Percentiles rank a stretch among this genome's conserved stretches.
phyloP scores from a whole-genome alignment of 1,140 invertebrate species.

The Lasioglossum albipes region DNA sequence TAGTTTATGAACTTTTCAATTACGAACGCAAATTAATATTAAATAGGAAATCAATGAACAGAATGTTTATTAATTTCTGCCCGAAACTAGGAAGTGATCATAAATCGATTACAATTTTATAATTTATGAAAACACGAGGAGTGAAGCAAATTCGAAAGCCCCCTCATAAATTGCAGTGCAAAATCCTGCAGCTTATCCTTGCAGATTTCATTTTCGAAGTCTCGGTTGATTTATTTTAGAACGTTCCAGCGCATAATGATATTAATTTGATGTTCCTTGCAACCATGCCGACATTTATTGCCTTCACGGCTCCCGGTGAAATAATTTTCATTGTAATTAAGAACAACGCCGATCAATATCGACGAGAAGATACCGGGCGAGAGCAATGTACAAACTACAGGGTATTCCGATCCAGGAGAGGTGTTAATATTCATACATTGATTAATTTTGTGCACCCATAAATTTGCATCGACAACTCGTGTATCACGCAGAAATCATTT shows the following conservation, averaged over 20 bases:
- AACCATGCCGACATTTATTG: not conserved
- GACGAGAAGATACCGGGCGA: slow-evolving; percentile 9
- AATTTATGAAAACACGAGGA: too few species aligned
- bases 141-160: not conserved
- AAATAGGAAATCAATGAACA: too few species aligned
- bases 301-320: not conserved
- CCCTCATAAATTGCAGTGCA: not conserved
- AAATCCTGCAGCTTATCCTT: not conserved
- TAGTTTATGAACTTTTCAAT: too few species aligned
- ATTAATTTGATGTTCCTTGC: slow-evolving; percentile 13
- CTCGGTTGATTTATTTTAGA: not conserved
- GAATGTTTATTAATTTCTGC: too few species aligned
- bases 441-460: slow-evolving; percentile 6
- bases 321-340: slow-evolving; percentile 39
- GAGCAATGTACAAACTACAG: slow-evolving; percentile 25
- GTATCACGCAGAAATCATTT: not conserved
- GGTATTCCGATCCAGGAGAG: slow-evolving; percentile 5
- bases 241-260: not conserved
- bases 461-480: not conserved
- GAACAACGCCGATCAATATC: slow-evolving; percentile 18
- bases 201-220: not conserved
- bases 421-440: slow-evolving; percentile 37
- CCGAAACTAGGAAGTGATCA: too few species aligned
- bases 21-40: too few species aligned
- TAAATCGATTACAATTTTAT: too few species aligned